Evolutionary conservation across 2,888 invertebrate species (phyloP).

Genomic region (Volucella inanis): DNA sequence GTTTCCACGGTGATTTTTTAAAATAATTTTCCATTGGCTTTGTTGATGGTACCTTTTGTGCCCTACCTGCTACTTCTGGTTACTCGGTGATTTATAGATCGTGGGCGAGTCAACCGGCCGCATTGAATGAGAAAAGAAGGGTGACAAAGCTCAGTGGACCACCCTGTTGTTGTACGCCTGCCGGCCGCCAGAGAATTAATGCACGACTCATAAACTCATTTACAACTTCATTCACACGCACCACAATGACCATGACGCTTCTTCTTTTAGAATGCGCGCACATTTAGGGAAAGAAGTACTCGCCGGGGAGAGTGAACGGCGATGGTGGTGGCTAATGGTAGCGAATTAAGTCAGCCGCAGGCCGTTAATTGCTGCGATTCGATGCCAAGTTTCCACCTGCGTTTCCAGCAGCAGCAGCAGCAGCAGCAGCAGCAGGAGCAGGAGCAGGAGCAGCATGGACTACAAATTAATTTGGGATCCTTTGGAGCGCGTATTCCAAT

Average conservation of each 20-base stretch:
- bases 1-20: slow-evolving; percentile 72
- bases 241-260: slow-evolving; percentile 66
- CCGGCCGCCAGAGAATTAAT: slow-evolving; percentile 47
- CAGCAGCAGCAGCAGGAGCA: background rate
- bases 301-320: slow-evolving; percentile 20
- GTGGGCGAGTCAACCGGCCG: slow-evolving; percentile 42
- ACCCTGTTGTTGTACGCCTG: slow-evolving; percentile 55
- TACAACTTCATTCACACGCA: slow-evolving; percentile 74
- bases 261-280: slow-evolving; percentile 52
- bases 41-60: slow-evolving; percentile 21
- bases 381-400: slow-evolving; percentile 69
- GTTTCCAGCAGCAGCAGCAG: slow-evolving; percentile 35
- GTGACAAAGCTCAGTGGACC: slow-evolving; percentile 67
- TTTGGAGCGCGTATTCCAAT: slow-evolving; percentile 36
- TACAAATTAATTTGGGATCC: slow-evolving; percentile 73
- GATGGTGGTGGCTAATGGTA: slow-evolving; percentile 69
- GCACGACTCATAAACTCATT: slow-evolving; percentile 70
- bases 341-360: slow-evolving; percentile 74
- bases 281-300: slow-evolving; percentile 8
- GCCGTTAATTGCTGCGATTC: slow-evolving; percentile 74
- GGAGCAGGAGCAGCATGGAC: slow-evolving; percentile 16
- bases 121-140: slow-evolving; percentile 28
- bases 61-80: slow-evolving; percentile 44
- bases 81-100: slow-evolving; percentile 63
- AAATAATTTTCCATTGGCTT: slow-evolving; percentile 37